phyloP scores from a whole-genome alignment of 2,113 vertebrate genomes.

The Bujurquina vittata region DNA sequence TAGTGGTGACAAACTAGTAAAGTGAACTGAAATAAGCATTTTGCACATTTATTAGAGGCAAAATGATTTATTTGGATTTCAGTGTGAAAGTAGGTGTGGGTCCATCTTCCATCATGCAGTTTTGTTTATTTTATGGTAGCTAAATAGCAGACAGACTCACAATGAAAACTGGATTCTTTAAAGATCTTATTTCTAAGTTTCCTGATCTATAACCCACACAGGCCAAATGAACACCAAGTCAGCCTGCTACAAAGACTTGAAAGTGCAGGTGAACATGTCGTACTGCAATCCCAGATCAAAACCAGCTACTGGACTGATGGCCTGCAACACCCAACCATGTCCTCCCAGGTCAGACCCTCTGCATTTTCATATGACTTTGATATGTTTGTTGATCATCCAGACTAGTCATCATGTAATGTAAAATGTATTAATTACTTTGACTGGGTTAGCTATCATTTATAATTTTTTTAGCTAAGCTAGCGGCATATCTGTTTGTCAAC shows the following conservation, averaged over 20 bases:
- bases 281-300: constrained; percentile 82
- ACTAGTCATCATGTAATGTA: background rate
- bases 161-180: background rate
- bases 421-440: background rate
- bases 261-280: constrained; percentile 82
- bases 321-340: constrained; percentile 86
- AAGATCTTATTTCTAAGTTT: background rate
- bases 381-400: background rate
- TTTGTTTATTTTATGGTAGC: background rate
- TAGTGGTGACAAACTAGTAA: background rate
- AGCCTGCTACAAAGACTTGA: constrained; percentile 85
- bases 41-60: background rate
- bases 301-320: constrained; percentile 76
- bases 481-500: background rate
- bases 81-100: background rate
- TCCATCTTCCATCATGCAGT: background rate
- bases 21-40: background rate
- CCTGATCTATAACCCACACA: constrained; percentile 50
- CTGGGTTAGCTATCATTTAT: background rate
- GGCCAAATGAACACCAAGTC: constrained; percentile 85
- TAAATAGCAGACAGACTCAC: background rate
- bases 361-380: background rate
- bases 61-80: background rate
- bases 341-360: constrained; percentile 83
- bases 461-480: background rate